Evolutionary conservation across 2,888 invertebrate genomes (phyloP), one percentile per base, ranked within the genome.

Genomic region (Polyommatus iphigenia): DNA sequence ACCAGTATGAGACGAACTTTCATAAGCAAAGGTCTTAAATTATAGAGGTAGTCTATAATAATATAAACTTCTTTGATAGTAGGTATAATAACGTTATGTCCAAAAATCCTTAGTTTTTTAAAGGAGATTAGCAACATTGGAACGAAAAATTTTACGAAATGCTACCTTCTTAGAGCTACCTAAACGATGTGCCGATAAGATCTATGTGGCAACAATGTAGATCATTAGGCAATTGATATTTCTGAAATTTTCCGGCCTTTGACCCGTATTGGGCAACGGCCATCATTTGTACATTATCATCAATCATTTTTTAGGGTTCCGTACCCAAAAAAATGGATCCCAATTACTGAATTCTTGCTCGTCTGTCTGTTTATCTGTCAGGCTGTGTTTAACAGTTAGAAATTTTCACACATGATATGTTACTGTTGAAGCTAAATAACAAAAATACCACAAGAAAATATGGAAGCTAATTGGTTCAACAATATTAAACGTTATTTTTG

Each of bases 221-320:
- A 59, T 78, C 73, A 73, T 76, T 76, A 75, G 73, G 67, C 72
- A 41, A 78, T 78, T 59, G 78, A 78, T 77, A 79, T 76, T 77
- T 81, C 78, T 78, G 73, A 79, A 79, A 79, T 87, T 86, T 87
- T 85, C 83, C 86, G 86, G 84, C 80, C 79, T 79, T 80, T 85
- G 85, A 81, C 80, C 81, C 77, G 80, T 77, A 81, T 82, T 83
- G 81, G 80, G 81, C 80, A 83, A 85, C 80, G 78, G 62, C 80
- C 76, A 81, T 81, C 80, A 80, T 81, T 80, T 80, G 79, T 79
- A 78, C 80, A 78, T 80, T 78, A 81, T 78, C 80, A 81, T 81
- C 81, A 79, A 81, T 81, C 81, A 81, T 54, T 54, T 75, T 50
- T 73, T 73, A 54, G 54, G 54, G 54, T 54, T 54, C 50, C 50